Evolutionary conservation across 2,797 vertebrate genomes (phyloP).

Genomic region (Botia kubotai): DNA sequence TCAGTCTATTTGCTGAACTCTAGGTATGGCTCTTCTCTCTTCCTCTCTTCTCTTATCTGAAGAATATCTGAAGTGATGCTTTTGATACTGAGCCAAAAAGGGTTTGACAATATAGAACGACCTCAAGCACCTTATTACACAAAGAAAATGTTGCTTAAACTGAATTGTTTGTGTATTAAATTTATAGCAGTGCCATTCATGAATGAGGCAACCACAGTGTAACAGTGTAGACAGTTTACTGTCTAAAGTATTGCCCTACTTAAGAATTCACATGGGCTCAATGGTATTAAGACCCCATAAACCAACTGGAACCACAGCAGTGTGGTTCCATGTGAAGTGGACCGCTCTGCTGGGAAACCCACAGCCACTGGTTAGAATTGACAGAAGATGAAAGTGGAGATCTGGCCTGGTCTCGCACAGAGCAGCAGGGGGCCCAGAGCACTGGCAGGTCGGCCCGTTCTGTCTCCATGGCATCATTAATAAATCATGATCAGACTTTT

Average conservation of each 20-base stretch:
- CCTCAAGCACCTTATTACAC: not conserved
- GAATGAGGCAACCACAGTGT: slow-evolving; percentile 11
- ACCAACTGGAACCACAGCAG: slow-evolving; percentile 21
- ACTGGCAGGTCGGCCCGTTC: slow-evolving; percentile 39
- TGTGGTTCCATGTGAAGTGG: slow-evolving; percentile 20
- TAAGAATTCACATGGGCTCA: slow-evolving; percentile 31
- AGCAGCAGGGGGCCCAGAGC: slow-evolving; percentile 44
- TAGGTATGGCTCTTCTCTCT: not conserved
- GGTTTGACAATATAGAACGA: not conserved
- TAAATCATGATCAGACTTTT: slow-evolving; percentile 71
- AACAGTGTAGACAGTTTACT: not conserved
- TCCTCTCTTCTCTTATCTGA: not conserved
- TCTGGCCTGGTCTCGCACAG: slow-evolving; percentile 20
- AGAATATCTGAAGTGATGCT: not conserved
- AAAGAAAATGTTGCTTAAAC: not conserved
- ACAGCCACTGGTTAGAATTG: slow-evolving; percentile 28
- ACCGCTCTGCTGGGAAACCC: slow-evolving; percentile 29
- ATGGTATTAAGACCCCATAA: slow-evolving; percentile 36
- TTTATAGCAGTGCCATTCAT: slow-evolving; percentile 6
- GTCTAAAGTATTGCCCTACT: slow-evolving; percentile 28
- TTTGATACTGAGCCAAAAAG: not conserved
- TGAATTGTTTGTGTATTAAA: not conserved
- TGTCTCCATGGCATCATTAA: slow-evolving; percentile 72
- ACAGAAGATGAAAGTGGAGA: slow-evolving; percentile 42
- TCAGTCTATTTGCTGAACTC: not conserved